phyloP scores from a whole-genome alignment of 1,140 invertebrate species.

The Eriosoma lanigerum region DNA sequence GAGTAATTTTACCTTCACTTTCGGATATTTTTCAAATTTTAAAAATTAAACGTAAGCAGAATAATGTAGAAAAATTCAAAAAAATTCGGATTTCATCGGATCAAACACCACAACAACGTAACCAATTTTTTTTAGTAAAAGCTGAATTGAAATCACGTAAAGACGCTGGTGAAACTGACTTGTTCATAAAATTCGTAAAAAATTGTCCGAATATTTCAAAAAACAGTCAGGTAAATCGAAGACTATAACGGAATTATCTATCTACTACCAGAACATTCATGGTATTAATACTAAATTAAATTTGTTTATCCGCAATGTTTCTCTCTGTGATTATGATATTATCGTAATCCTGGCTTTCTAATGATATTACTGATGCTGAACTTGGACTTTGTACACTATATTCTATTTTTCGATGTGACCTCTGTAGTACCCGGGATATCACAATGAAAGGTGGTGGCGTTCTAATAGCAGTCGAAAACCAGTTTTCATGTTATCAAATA shows the following conservation, averaged over 20 bases:
- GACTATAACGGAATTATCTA: not conserved
- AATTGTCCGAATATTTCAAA: not conserved
- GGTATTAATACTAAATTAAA: constrained; percentile 33
- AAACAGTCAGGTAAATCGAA: not conserved
- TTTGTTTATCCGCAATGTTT: constrained; percentile 26
- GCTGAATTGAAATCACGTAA: not conserved
- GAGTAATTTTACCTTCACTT: not conserved
- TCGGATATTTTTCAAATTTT: constrained; percentile 19
- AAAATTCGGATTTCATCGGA: constrained; percentile 3
- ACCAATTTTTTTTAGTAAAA: not conserved
- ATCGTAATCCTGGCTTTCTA: constrained; percentile 11
- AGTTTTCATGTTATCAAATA: not conserved
- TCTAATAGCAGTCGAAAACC: not conserved
- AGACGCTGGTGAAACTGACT: not conserved
- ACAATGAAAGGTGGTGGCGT: not conserved
- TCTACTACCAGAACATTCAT: constrained; percentile 39
- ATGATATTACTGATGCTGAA: not conserved
- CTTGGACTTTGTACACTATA: constrained; percentile 6
- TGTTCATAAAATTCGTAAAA: not conserved
- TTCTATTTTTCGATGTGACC: constrained; percentile 1
- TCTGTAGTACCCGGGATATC: not conserved
- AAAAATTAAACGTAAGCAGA: not conserved
- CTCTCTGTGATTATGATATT: constrained; percentile 36
- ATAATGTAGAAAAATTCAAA: not conserved
- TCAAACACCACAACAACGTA: constrained; percentile 2